phyloP scores from a whole-genome alignment of 2,888 invertebrate genomes.

The Drosophila paranaensis region DNA sequence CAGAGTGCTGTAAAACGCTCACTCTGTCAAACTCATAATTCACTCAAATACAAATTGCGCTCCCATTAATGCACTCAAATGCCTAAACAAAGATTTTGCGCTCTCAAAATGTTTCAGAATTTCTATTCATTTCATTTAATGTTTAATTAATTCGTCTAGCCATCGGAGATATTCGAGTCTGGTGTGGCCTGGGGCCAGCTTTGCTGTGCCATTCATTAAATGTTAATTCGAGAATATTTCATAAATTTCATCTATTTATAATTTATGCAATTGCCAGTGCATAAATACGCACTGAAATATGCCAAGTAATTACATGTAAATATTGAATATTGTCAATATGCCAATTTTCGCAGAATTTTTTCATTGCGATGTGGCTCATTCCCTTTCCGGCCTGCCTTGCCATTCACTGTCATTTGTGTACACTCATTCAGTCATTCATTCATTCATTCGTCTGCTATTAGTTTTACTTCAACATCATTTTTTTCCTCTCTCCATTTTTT shows the following conservation, averaged over 20 bases:
- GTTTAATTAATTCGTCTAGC: constrained; percentile 31
- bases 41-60: background rate
- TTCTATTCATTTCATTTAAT: background rate
- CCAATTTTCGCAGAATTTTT: constrained; percentile 31
- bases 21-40: background rate
- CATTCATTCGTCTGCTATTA: constrained; percentile 50
- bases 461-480: constrained; percentile 54
- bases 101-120: background rate
- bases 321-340: constrained; percentile 38
- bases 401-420: constrained; percentile 41
- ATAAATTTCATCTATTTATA: constrained; percentile 23
- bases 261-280: constrained; percentile 52
- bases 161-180: constrained; percentile 9
- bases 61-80: background rate
- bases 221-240: constrained; percentile 14
- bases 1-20: background rate
- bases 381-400: constrained; percentile 15
- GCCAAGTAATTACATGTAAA: constrained; percentile 53
- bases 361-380: constrained; percentile 20
- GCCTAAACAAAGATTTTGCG: background rate
- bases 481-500: background rate
- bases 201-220: background rate
- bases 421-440: constrained; percentile 26
- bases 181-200: constrained; percentile 1
- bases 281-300: constrained; percentile 43